Conservation (phyloP, 1,140 invertebrate species). For the Monomorium pharaonis region DNA sequence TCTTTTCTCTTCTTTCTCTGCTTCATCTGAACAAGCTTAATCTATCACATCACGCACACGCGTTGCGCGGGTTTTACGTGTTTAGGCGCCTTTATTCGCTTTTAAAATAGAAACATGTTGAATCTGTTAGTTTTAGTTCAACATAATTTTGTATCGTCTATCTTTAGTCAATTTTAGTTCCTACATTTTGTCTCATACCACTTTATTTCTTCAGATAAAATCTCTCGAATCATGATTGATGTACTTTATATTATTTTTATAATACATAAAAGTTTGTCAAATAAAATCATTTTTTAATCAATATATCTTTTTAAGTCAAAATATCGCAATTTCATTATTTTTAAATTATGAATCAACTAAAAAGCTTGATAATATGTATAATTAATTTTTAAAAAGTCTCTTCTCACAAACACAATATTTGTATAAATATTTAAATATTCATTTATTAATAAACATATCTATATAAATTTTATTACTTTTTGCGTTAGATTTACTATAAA, state of each 20-base stretch:
- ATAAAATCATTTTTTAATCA: not conserved
- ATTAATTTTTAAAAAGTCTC: not conserved
- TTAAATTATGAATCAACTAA: not conserved
- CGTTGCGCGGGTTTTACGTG: not conserved
- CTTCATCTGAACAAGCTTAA: slow-evolving; percentile 6
- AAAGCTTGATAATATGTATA: not conserved
- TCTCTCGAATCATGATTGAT: not conserved
- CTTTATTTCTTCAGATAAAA: not conserved
- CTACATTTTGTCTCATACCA: not conserved
- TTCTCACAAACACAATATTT: not conserved
- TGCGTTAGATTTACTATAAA: not conserved
- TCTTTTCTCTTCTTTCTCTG: not conserved
- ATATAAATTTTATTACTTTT: not conserved
- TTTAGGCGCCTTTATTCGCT: slow-evolving; percentile 10
- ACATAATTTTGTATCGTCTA: not conserved
- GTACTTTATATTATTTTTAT: not conserved
- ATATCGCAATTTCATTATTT: not conserved
- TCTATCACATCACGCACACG: slow-evolving; percentile 14
- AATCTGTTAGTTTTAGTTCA: slow-evolving; percentile 19
- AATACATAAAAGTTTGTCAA: not conserved
- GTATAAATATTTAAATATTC: not conserved
- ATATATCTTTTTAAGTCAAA: not conserved
- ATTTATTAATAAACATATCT: not conserved
- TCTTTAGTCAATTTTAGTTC: not conserved
- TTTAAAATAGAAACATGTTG: slow-evolving; percentile 16